Evolutionary conservation across 1,140 invertebrate species (phyloP).

Genomic region (Dendroctonus valens): DNA sequence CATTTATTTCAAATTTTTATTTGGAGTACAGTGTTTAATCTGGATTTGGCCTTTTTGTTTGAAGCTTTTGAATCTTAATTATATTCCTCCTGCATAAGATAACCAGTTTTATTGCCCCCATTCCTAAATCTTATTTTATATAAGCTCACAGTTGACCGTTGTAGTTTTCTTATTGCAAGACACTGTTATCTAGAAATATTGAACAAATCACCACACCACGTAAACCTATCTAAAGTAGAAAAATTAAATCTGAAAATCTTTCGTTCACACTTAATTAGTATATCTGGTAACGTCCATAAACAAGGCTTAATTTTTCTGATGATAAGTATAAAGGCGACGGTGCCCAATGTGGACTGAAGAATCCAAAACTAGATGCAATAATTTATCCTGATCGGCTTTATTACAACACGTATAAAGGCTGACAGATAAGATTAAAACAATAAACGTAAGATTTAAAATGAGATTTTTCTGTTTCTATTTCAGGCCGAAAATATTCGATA

Average conservation of each 20-base stretch:
- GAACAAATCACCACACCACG: neutral
- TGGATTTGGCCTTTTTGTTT: too few relatives aligned
- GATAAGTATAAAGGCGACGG: neutral
- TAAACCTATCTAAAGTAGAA: neutral
- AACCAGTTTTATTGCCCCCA: neutral
- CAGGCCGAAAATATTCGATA: neutral
- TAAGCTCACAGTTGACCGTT: neutral
- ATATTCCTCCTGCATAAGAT: too few relatives aligned
- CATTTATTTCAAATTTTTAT: too few relatives aligned
- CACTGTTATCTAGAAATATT: too few relatives aligned
- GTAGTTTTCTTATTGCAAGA: neutral
- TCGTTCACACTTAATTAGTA: neutral
- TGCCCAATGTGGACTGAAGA: neutral
- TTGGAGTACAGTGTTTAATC: too few relatives aligned
- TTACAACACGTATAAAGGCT: neutral
- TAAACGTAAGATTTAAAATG: neutral
- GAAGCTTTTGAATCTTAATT: too few relatives aligned
- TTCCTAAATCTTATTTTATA: neutral
- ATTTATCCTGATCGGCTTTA: conserved; percentile 2
- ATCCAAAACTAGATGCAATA: conserved; percentile 3
- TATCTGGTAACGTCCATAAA: neutral
- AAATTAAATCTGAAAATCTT: neutral
- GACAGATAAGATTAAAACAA: conserved; percentile 7
- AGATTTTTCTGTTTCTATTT: neutral
- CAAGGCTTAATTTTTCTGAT: neutral